A percentile compares a stretch with the other conserved stretches of the same genome.
Evolutionary conservation across 1,140 invertebrate genomes (phyloP).

Genomic region (Rhagoletis pomonella): DNA sequence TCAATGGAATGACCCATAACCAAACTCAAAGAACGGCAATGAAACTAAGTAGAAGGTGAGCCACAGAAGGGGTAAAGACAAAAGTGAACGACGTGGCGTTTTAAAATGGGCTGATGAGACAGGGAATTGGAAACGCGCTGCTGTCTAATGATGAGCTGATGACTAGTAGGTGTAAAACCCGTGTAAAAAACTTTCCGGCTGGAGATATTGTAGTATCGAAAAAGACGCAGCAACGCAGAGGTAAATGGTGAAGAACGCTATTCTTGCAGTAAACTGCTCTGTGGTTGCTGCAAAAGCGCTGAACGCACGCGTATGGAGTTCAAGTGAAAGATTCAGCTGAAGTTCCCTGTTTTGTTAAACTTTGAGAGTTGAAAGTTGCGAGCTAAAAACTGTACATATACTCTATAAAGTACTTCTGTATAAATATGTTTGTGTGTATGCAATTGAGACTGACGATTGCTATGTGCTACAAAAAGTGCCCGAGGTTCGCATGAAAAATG

Average conservation of each 20-base stretch:
- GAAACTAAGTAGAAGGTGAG: neutral
- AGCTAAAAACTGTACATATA: neutral
- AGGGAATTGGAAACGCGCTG: neutral
- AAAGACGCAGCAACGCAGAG: neutral
- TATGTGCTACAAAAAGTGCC: neutral
- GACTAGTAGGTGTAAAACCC: neutral
- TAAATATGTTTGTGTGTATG: neutral
- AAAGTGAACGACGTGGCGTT: neutral
- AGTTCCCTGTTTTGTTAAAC: conserved; percentile 48
- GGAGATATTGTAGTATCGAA: conserved; percentile 24
- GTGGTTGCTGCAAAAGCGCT: neutral
- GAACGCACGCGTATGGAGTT: neutral
- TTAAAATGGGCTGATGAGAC: conserved; percentile 21
- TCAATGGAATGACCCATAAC: too few species aligned
- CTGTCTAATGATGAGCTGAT: conserved; percentile 45
- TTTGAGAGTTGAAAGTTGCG: conserved; percentile 41
- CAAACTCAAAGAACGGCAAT: neutral
- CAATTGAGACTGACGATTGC: neutral
- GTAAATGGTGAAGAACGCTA: neutral
- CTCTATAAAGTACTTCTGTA: neutral
- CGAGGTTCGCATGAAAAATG: conserved; percentile 21
- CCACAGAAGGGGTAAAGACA: neutral
- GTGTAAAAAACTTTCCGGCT: too few species aligned
- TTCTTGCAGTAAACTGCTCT: neutral
- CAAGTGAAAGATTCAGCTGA: conserved; percentile 42